These are phyloP conservation scores for Congeria kusceri DNA, from an alignment of 2,888 invertebrate species.

Conservation along the genomic window DNA sequence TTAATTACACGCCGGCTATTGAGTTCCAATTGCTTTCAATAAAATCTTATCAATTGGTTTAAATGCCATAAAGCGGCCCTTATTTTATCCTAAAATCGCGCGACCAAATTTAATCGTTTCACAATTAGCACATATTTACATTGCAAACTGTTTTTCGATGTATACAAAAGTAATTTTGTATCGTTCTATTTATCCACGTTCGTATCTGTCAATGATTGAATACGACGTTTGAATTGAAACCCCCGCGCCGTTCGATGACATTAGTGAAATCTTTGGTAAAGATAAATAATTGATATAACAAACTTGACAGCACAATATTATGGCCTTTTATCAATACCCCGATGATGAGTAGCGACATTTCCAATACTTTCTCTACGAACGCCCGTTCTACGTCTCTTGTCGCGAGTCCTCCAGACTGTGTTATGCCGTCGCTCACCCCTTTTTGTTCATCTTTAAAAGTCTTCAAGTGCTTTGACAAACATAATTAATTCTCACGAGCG, in stretches of 20 bases:
- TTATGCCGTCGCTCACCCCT: background rate
- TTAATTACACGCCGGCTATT: conserved; percentile 17
- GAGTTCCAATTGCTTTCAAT: background rate
- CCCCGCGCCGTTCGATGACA: conserved; percentile 13
- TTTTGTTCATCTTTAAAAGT: conserved; percentile 26
- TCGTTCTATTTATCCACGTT: conserved; percentile 30
- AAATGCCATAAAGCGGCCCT: background rate
- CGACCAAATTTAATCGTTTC: conserved; percentile 16
- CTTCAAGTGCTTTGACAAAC: conserved; percentile 36
- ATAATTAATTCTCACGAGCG: conserved; percentile 38
- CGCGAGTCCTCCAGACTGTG: conserved; percentile 1
- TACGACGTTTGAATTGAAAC: conserved; percentile 9
- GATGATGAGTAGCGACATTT: background rate
- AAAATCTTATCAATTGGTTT: conserved; percentile 11
- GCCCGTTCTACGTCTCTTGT: too few species aligned
- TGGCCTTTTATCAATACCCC: conserved; percentile 18
- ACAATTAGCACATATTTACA: conserved; percentile 20
- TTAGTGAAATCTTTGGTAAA: background rate
- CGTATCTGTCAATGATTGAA: conserved; percentile 8
- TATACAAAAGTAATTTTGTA: conserved; percentile 39
- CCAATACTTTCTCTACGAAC: conserved; percentile 25
- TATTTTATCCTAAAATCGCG: conserved; percentile 2
- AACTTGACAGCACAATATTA: conserved; percentile 1
- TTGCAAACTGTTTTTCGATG: conserved; percentile 15
- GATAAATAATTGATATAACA: conserved; percentile 19